A percentile compares a stretch with the other conserved stretches of the same genome.
phyloP scores from a whole-genome alignment of 30 jellyfish, hydroid and myxozoan species.

The Sanderia malayensis region DNA sequence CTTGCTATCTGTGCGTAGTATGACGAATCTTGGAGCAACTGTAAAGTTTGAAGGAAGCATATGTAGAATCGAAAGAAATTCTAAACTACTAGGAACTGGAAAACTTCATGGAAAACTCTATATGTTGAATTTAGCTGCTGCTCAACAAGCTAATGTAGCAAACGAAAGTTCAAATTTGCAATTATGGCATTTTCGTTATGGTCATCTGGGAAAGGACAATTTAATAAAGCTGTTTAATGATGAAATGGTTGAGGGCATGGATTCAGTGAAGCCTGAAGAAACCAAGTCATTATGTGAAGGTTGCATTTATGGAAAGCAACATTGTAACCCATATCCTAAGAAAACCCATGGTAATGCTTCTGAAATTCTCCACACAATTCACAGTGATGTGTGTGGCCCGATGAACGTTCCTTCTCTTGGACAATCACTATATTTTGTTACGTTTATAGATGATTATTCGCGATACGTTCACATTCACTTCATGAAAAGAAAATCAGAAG shows the following conservation, averaged over 20 bases:
- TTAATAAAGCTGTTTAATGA: conserved; percentile 22
- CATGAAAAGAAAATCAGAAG: conserved; percentile 39
- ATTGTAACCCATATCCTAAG: not conserved
- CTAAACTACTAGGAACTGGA: conserved; percentile 39
- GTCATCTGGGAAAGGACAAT: conserved; percentile 50
- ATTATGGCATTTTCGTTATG: conserved; percentile 45
- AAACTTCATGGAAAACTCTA: conserved; percentile 29
- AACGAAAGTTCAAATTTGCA: conserved; percentile 7
- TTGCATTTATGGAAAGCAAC: conserved; percentile 6
- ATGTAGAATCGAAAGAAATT: conserved; percentile 18
- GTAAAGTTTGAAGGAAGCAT: conserved; percentile 27
- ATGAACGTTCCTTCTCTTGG: conserved; percentile 15
- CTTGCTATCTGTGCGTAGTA: conserved; percentile 35
- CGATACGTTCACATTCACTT: conserved; percentile 12
- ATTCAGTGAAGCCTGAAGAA: conserved; percentile 7
- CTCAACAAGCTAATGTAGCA: conserved; percentile 27
- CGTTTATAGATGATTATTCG: conserved; percentile 24
- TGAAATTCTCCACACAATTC: not conserved
- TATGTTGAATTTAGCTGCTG: conserved; percentile 10
- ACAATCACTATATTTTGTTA: conserved; percentile 8
- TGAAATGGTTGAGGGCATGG: conserved; percentile 44
- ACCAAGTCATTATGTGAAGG: conserved; percentile 6
- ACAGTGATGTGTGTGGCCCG: conserved; percentile 24
- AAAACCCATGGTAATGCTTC: too few relatives aligned
- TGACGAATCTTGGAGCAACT: conserved; percentile 31